Evolutionary conservation across 2,113 vertebrate genomes (phyloP).

Genomic region (Gavia stellata): DNA sequence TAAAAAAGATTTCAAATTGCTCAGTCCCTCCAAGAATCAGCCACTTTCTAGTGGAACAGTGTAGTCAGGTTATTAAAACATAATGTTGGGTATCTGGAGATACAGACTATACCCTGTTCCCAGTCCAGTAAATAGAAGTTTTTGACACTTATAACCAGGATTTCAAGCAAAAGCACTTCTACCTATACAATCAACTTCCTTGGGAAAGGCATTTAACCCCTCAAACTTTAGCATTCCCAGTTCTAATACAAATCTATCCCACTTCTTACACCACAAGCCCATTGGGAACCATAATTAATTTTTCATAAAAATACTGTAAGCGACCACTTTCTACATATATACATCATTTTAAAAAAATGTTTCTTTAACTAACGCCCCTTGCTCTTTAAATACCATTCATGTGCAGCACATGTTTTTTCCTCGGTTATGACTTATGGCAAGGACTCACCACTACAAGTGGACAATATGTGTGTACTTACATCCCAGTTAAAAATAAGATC

Average conservation of each 20-base stretch:
- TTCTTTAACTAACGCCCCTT: neutral
- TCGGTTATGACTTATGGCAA: neutral
- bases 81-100: neutral
- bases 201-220: neutral
- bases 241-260: neutral
- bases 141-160: neutral
- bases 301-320: neutral
- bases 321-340: neutral
- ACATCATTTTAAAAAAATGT: fast-evolving
- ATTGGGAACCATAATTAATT: neutral
- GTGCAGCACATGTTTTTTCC: neutral
- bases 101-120: neutral
- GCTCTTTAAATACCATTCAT: neutral
- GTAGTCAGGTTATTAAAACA: neutral
- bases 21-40: neutral
- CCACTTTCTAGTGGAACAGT: neutral
- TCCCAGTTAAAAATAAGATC: neutral
- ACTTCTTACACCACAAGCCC: neutral
- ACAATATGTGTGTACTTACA: neutral
- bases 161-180: neutral
- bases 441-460: neutral
- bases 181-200: neutral
- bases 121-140: neutral
- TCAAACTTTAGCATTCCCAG: neutral
- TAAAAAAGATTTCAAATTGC: neutral